Conservation (phyloP, 2,888 invertebrate species). For the Timandra comae region DNA sequence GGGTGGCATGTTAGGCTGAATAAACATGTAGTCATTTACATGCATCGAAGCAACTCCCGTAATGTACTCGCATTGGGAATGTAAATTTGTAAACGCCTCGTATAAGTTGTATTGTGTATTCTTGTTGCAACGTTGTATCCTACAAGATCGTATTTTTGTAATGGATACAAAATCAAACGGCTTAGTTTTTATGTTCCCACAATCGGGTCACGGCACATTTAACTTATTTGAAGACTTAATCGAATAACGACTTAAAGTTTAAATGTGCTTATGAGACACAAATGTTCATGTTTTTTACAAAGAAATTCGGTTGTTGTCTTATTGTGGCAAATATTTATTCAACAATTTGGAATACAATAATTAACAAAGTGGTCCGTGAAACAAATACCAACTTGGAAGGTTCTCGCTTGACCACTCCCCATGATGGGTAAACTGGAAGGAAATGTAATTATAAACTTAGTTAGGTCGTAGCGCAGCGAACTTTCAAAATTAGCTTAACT, state of each 20-base stretch:
- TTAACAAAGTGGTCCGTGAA: no score
- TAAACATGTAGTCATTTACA: constrained; percentile 72
- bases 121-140: constrained; percentile 35
- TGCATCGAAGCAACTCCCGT: constrained; percentile 71
- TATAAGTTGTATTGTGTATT: constrained; percentile 42
- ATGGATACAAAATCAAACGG: constrained; percentile 6
- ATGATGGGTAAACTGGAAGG: no score
- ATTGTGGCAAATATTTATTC: no score
- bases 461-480: constrained; percentile 6
- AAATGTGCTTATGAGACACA: no score
- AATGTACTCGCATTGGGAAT: constrained; percentile 68
- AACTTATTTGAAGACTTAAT: constrained; percentile 10
- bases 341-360: no score
- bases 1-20: constrained; percentile 64
- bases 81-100: constrained; percentile 56
- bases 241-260: constrained; percentile 1
- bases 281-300: no score
- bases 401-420: no score
- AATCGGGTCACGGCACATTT: constrained; percentile 17
- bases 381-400: no score
- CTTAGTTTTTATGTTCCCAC: constrained; percentile 7
- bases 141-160: constrained; percentile 24
- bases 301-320: no score
- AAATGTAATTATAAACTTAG: constrained; percentile 5
- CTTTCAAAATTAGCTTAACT: constrained; percentile 16